phyloP scores from a whole-genome alignment of 1,140 invertebrate genomes.

The Goniozus legneri region DNA sequence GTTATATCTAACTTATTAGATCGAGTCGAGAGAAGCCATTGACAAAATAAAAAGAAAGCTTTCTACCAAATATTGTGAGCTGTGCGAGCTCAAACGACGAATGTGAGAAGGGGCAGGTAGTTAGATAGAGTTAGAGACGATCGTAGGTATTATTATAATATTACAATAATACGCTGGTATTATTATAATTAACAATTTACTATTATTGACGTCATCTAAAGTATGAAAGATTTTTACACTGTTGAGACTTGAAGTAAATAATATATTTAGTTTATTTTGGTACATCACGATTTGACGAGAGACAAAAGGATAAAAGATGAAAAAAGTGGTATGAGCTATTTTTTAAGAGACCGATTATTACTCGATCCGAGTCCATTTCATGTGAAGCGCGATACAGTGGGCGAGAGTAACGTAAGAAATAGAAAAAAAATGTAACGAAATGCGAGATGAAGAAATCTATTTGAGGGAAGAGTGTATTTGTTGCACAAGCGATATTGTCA shows the following conservation, averaged over 20 bases:
- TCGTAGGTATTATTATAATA: slow-evolving; percentile 51
- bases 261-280: slow-evolving; percentile 57
- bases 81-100: slow-evolving; percentile 24
- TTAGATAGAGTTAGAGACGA: slow-evolving; percentile 46
- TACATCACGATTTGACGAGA: slow-evolving; percentile 53
- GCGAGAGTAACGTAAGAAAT: slow-evolving; percentile 8
- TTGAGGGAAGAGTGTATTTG: slow-evolving; percentile 36
- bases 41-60: slow-evolving; percentile 35
- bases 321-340: slow-evolving; percentile 45
- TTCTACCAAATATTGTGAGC: slow-evolving; percentile 50
- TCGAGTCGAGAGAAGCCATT: slow-evolving; percentile 13
- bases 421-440: slow-evolving; percentile 11
- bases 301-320: slow-evolving; percentile 38
- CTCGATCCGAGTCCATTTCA: slow-evolving; percentile 42
- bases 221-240: slow-evolving; percentile 55
- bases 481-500: slow-evolving; percentile 47
- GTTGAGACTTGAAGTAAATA: slow-evolving; percentile 56
- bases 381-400: slow-evolving; percentile 12
- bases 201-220: slow-evolving; percentile 52
- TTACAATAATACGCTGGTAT: slow-evolving; percentile 50
- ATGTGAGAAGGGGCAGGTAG: slow-evolving; percentile 27
- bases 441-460: slow-evolving; percentile 23
- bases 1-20: slow-evolving; percentile 24
- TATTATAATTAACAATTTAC: slow-evolving; percentile 52
- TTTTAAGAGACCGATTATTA: slow-evolving; percentile 50